phyloP scores from a whole-genome alignment of 53 echinoderm and acorn worm species.

The Antedon mediterranea region DNA sequence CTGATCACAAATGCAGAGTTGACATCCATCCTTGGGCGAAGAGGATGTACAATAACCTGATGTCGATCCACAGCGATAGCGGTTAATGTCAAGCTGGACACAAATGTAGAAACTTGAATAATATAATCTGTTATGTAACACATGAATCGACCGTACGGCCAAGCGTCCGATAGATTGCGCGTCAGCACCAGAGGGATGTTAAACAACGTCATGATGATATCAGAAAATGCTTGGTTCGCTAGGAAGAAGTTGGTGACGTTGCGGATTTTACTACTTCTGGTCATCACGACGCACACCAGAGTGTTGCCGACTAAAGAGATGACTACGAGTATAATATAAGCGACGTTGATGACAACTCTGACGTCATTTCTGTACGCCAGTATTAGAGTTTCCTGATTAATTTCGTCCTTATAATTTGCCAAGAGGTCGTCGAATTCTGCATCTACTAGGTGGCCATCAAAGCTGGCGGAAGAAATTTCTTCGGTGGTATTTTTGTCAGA shows the following conservation, averaged over 20 bases:
- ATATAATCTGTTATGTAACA: slow-evolving; percentile 78
- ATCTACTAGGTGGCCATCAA: no score
- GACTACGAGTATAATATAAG: slow-evolving; percentile 47
- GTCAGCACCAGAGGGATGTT: slow-evolving; percentile 48
- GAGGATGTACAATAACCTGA: slow-evolving; percentile 71
- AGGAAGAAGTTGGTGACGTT: slow-evolving; percentile 86
- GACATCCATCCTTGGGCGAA: slow-evolving; percentile 76
- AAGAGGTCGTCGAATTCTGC: no score
- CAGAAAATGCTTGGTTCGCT: slow-evolving; percentile 78
- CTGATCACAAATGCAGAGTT: slow-evolving; percentile 49
- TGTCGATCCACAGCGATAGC: slow-evolving; percentile 87
- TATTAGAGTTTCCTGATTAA: no score
- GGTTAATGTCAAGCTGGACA: slow-evolving; percentile 83
- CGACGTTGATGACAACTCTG: slow-evolving; percentile 41
- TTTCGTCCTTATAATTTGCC: no score
- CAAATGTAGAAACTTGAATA: slow-evolving; percentile 68
- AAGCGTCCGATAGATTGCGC: slow-evolving; percentile 4
- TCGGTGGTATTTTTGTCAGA: no score
- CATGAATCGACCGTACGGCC: slow-evolving; percentile 65
- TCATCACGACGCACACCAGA: slow-evolving; percentile 66
- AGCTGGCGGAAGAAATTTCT: no score
- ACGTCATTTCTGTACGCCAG: slow-evolving; percentile 21
- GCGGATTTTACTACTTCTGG: slow-evolving; percentile 67
- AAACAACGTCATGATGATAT: slow-evolving; percentile 66
- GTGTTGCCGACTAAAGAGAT: slow-evolving; percentile 70